Conservation (phyloP, 2,888 invertebrate species). For the Emmelina monodactyla region DNA sequence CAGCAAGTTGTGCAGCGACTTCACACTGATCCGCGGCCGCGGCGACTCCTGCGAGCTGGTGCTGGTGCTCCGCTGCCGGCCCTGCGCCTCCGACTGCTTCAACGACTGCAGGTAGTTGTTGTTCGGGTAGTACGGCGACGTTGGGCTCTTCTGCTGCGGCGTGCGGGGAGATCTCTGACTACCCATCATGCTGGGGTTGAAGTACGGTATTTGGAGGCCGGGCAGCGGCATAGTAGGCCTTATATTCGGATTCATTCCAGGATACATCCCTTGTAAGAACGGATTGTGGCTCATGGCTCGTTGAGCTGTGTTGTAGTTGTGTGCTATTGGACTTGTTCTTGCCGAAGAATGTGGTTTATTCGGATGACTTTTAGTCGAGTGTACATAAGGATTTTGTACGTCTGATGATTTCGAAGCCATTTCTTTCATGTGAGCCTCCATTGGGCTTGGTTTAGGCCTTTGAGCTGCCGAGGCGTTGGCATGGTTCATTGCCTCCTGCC, state of each 20-base stretch:
- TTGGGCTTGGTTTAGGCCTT: conserved; percentile 31
- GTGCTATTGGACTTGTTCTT: conserved; percentile 56
- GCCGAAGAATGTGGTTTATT: conserved; percentile 48
- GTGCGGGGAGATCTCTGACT: conserved; percentile 40
- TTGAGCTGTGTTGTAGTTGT: conserved; percentile 42
- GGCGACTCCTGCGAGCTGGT: conserved; percentile 46
- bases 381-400: conserved; percentile 50
- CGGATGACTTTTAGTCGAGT: conserved; percentile 47
- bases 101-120: conserved; percentile 49
- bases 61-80: conserved; percentile 31
- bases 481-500: conserved; percentile 74
- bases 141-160: conserved; percentile 48
- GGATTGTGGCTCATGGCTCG: conserved; percentile 36
- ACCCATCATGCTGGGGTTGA: conserved; percentile 42
- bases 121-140: conserved; percentile 49
- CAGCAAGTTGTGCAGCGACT: conserved; percentile 68
- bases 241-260: conserved; percentile 39
- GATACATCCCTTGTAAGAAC: conserved; percentile 47
- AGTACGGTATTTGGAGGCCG: conserved; percentile 49
- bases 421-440: conserved; percentile 41
- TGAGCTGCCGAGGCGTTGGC: conserved; percentile 43
- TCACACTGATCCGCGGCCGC: conserved; percentile 69
- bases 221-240: conserved; percentile 41
- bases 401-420: conserved; percentile 38
- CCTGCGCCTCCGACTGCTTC: conserved; percentile 34